A percentile compares a stretch with the other conserved stretches of the same genome.
These are phyloP conservation scores for Sminthopsis crassicaudata DNA, from an alignment of 2,113 vertebrate species.

Conservation along the genomic window DNA sequence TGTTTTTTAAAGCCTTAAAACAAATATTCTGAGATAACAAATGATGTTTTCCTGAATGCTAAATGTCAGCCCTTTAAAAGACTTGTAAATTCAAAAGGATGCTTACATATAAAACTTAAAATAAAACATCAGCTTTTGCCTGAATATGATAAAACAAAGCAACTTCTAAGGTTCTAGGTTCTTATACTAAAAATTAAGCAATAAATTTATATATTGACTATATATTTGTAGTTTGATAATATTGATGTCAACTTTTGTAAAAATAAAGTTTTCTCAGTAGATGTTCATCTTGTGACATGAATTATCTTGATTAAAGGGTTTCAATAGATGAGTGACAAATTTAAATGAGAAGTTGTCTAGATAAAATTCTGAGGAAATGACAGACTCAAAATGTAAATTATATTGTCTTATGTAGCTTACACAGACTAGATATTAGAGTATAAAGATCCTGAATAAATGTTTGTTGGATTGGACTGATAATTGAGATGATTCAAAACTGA, in stretches of 20 bases:
- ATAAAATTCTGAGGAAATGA: slow-evolving; percentile 28
- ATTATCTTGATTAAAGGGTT: slow-evolving; percentile 13
- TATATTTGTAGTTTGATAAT: background rate
- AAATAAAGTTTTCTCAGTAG: background rate
- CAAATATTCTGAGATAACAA: background rate
- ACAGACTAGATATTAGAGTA: no score
- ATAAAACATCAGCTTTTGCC: background rate
- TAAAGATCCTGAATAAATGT: background rate
- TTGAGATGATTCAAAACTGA: slow-evolving; percentile 13
- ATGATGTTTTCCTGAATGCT: background rate
- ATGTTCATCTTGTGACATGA: slow-evolving; percentile 8
- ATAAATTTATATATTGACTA: slow-evolving; percentile 19
- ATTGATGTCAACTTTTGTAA: slow-evolving; percentile 11
- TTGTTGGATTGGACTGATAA: background rate
- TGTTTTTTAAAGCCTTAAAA: slow-evolving; percentile 43
- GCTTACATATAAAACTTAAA: background rate
- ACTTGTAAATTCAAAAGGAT: background rate
- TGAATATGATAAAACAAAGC: slow-evolving; percentile 35
- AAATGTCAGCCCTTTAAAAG: background rate
- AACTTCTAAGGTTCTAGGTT: background rate
- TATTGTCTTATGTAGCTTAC: background rate
- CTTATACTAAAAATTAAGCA: slow-evolving; percentile 25
- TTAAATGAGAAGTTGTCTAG: background rate
- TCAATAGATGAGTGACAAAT: background rate
- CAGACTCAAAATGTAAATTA: background rate